Base-by-base conservation (phyloP, 2,888 invertebrate genomes). In the Zhengitettix transpicula region DNA sequence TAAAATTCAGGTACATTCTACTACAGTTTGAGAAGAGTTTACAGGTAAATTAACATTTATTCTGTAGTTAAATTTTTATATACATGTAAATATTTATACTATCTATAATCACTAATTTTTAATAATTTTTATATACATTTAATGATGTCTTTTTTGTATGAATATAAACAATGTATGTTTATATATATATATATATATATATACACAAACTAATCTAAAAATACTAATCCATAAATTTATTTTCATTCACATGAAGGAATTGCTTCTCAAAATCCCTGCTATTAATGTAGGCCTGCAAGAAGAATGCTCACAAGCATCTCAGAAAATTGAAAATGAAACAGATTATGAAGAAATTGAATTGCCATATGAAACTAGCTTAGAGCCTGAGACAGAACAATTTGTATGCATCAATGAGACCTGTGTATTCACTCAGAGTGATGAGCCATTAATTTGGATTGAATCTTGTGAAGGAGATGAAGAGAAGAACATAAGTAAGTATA, bases 11-110 rank as follows among this genome's bases (percentile, higher is more conserved):
- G 11, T 60, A 52, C 47, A 42, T 63, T 15, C 53, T 64, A 5
- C 55, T 60, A 15, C 63, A 64, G 53, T 59, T 60, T 40, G 58
- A 60, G 57, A 62, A 58, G 56, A 61, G 57, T 16, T 57, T 60
- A 47, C 60, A 62, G 55, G 62, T 62, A 52, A 16, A 40, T 42
- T 7, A 16, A 42, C 7, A 12, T 28, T 17, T 40, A 40, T 40
- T n/a, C 40, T 55, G 40, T 55, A n/a, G 12, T 40, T n/a, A 12
- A 10, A 16, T 9, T 47, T 47, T 12, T n/a, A n/a, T n/a, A 8
- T n/a, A 47, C 15, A 15, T 47, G 5, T 8, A 15, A n/a, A n/a
- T n/a, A 15, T 47, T 47, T 5, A 47, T n/a, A 47, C 7, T 28
- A n/a, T 7, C 28, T 28, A 28, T 7, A 28, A 28, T 28, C 28